phyloP scores from a whole-genome alignment of 2,888 invertebrate genomes.

The Thera britannica region DNA sequence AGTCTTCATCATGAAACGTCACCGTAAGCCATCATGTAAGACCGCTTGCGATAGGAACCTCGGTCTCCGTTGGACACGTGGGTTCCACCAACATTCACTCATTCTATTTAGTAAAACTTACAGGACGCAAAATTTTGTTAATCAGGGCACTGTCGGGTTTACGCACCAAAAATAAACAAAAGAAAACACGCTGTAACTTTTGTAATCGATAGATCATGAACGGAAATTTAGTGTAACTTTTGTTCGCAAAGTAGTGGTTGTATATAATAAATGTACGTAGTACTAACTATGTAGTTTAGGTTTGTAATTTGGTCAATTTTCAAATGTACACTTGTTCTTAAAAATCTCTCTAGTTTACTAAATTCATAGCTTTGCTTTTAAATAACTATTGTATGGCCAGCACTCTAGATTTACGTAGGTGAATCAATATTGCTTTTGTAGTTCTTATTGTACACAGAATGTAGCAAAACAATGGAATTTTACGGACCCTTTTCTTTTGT shows the following conservation, averaged over 20 bases:
- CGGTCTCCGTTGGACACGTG: background rate
- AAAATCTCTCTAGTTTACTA: constrained; percentile 58
- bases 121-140: background rate
- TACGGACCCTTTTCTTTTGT: constrained; percentile 3
- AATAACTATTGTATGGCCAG: constrained; percentile 57
- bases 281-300: constrained; percentile 63
- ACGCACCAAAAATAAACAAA: background rate
- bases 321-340: constrained; percentile 64
- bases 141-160: background rate
- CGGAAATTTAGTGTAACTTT: constrained; percentile 33
- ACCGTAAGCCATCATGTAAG: background rate
- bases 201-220: background rate
- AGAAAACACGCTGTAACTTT: background rate
- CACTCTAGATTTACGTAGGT: constrained; percentile 59
- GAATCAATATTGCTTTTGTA: constrained; percentile 66
- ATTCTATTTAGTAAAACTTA: background rate
- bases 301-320: constrained; percentile 80
- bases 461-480: constrained; percentile 1
- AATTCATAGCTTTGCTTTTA: constrained; percentile 68
- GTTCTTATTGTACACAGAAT: constrained; percentile 29
- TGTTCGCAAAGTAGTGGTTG: constrained; percentile 52
- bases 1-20: background rate
- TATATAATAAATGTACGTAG: constrained; percentile 53
- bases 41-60: background rate
- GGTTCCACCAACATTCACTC: background rate